phyloP scores from a whole-genome alignment of 1,140 invertebrate genomes.

The Heliconius nattereri region DNA sequence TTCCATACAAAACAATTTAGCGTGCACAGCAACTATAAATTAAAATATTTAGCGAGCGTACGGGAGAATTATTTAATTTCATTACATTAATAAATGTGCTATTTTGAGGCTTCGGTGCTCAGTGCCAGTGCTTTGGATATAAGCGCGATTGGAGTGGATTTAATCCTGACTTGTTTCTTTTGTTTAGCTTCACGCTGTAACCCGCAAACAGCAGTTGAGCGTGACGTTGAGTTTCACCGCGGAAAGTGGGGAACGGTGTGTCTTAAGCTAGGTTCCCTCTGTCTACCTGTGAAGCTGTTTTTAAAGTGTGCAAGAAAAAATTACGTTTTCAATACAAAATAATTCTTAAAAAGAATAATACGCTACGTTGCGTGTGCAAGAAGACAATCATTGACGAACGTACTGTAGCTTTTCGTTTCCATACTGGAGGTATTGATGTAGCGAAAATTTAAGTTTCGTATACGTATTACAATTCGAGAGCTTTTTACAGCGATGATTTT shows the following conservation, averaged over 20 bases:
- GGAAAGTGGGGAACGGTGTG: too few relatives aligned
- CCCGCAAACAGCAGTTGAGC: too few relatives aligned
- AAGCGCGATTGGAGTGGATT: too few relatives aligned
- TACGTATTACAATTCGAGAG: background rate
- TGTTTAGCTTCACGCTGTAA: too few relatives aligned
- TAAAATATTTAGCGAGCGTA: background rate
- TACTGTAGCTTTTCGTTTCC: background rate
- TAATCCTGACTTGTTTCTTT: too few relatives aligned
- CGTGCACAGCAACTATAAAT: background rate
- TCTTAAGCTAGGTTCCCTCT: too few relatives aligned
- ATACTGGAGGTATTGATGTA: background rate
- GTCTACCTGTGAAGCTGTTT: too few relatives aligned
- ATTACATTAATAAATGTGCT: slow-evolving; percentile 6
- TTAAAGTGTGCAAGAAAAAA: background rate
- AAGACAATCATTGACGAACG: background rate
- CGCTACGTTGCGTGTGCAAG: background rate
- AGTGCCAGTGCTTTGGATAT: too few relatives aligned
- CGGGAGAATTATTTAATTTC: slow-evolving; percentile 1
- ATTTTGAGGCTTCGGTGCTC: background rate
- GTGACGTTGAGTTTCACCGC: too few relatives aligned
- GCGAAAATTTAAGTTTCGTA: background rate
- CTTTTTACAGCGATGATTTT: background rate
- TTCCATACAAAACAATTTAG: slow-evolving; percentile 2
- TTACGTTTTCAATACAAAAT: background rate
- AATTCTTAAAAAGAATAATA: background rate